Evolutionary conservation across 2,888 invertebrate species (phyloP), one percentile per base, ranked within the genome.

Genomic region (Syrphus vitripennis): DNA sequence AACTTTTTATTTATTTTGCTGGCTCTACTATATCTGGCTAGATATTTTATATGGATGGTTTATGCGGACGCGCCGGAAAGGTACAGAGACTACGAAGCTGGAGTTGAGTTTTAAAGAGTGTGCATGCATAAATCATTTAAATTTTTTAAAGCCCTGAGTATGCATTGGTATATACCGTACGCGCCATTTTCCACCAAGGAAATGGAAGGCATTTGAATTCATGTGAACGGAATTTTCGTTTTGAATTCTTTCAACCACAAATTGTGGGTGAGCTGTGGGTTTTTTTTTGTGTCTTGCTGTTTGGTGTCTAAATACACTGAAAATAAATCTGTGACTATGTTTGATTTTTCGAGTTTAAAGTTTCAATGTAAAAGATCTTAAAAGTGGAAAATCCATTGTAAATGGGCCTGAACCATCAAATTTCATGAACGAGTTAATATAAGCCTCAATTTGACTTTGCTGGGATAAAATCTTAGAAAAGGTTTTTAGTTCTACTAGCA

Each of bases 61-160:
- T n/a, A n/a, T n/a, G n/a, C n/a, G n/a, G n/a, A n/a, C n/a, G n/a
- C n/a, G n/a, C n/a, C n/a, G n/a, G n/a, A n/a, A n/a, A n/a, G n/a
- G n/a, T n/a, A n/a, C n/a, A n/a, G n/a, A n/a, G n/a, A n/a, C n/a
- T n/a, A n/a, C n/a, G n/a, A n/a, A n/a, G n/a, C n/a, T n/a, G n/a
- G n/a, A n/a, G 4, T 4, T 5, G n/a, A 42, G 40, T 61, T 19
- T n/a, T n/a, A n/a, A n/a, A n/a, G 40, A 21, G 10, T 45, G 48
- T 34, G 21, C 29, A 16, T 26, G 26, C 57, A 65, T 72, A 65
- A 74, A 80, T 80, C 79, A 80, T 74, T 80, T 59, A 34, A 80
- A 37, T 67, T 63, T 69, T 45, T 71, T 74, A 37, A 74, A 57
- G 53, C 16, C 50, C n/a, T 42, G 5, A 72, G 61, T 40, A 29